Evolutionary conservation across 2,888 invertebrate species (phyloP).

Genomic region (Sipha maydis): DNA sequence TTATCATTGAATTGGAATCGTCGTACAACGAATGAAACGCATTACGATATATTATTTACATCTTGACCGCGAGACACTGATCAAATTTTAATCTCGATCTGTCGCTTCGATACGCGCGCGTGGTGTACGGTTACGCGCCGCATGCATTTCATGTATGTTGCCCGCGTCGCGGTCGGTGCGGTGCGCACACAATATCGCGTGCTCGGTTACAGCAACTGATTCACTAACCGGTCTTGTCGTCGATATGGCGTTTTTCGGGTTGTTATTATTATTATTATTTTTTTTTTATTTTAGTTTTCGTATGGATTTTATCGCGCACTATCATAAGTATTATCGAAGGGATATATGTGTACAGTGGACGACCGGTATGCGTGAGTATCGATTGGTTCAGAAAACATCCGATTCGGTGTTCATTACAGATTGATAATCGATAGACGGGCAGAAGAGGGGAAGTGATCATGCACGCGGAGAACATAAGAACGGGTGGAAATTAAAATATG

Average conservation of each 20-base stretch:
- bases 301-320: no score
- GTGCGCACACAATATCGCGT: not conserved
- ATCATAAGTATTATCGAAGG: no score
- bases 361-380: not conserved
- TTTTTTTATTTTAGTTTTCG: no score
- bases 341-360: no score
- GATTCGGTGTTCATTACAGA: not conserved
- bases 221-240: not conserved
- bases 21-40: no score
- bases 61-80: not conserved
- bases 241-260: not conserved
- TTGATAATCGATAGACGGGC: no score
- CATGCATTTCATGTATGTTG: not conserved
- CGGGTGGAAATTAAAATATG: no score
- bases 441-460: no score
- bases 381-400: not conserved
- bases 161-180: not conserved
- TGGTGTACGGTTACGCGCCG: not conserved
- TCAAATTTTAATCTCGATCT: not conserved
- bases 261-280: no score
- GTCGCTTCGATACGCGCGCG: not conserved
- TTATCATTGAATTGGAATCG: no score
- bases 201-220: not conserved
- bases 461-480: no score
- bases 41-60: not conserved